phyloP scores from a whole-genome alignment of 2,113 vertebrate species.

The Odontesthes bonariensis region DNA sequence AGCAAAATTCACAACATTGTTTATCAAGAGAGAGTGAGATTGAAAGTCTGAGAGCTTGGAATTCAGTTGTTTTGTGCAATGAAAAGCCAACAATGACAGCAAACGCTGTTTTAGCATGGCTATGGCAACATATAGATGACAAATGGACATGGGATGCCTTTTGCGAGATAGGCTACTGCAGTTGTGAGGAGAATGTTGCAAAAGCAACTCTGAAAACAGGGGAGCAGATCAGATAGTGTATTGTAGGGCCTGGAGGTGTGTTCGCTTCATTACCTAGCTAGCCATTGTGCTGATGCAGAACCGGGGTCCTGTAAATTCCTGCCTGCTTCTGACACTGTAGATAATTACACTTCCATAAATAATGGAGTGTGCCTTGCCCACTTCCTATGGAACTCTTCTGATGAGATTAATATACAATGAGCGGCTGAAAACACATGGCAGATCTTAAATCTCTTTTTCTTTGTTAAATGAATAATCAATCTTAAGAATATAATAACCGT shows the following conservation, averaged over 20 bases:
- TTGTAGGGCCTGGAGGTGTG: conserved; percentile 72
- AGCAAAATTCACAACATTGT: too few species aligned
- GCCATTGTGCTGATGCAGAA: conserved; percentile 82
- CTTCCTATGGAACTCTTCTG: conserved; percentile 74
- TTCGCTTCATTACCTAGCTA: conserved; percentile 77
- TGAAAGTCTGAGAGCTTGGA: too few species aligned
- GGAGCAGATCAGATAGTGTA: conserved; percentile 55
- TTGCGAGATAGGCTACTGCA: conserved; percentile 7
- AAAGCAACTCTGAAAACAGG: conserved; percentile 44
- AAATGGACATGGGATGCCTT: background rate
- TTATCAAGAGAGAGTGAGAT: too few species aligned
- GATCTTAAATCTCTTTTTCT: conserved; percentile 40
- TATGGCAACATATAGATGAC: background rate
- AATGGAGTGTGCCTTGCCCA: conserved; percentile 76
- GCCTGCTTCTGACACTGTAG: conserved; percentile 79
- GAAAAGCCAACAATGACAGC: background rate
- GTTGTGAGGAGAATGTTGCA: conserved; percentile 5
- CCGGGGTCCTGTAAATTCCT: conserved; percentile 79
- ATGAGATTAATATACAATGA: conserved; percentile 78
- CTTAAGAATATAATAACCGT: conserved; percentile 9
- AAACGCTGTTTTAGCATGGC: background rate
- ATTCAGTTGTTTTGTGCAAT: background rate
- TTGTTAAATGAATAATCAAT: conserved; percentile 36
- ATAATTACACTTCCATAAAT: conserved; percentile 83
- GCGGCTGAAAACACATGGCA: conserved; percentile 59